Evolutionary conservation across 2,113 vertebrate genomes (phyloP).

Genomic region (Pyrgilauda ruficollis): DNA sequence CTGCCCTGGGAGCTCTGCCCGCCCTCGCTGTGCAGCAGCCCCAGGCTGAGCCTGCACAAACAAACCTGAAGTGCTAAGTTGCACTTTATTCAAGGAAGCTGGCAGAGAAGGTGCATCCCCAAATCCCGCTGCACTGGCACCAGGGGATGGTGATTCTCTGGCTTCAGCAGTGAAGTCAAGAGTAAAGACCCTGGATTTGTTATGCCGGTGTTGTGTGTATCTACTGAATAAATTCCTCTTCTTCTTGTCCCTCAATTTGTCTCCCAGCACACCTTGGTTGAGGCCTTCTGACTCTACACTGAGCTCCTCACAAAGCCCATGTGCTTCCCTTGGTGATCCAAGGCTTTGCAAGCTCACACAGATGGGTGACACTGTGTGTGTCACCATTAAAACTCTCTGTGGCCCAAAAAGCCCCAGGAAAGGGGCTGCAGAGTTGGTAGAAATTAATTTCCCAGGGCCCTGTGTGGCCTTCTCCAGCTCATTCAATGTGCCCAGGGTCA

Average conservation of each 20-base stretch:
- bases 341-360: not conserved
- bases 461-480: not conserved
- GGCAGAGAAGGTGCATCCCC: not conserved
- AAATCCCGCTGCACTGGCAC: not conserved
- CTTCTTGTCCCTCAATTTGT: not conserved
- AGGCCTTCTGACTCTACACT: not conserved
- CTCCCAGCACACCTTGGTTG: not conserved
- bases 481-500: not conserved
- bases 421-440: not conserved
- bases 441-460: not conserved
- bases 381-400: fast-evolving
- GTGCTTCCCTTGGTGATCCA: not conserved
- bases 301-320: not conserved
- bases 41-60: not conserved
- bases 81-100: not conserved
- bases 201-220: not conserved
- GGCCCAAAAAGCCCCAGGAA: not conserved
- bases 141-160: not conserved
- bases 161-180: not conserved
- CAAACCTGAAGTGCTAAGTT: conserved; percentile 10
- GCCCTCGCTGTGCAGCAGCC: not conserved
- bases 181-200: not conserved
- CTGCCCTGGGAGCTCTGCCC: not conserved
- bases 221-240: not conserved
- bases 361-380: not conserved